Evolutionary conservation across 2,113 vertebrate species (phyloP).

Genomic region (Gavialis gangeticus): DNA sequence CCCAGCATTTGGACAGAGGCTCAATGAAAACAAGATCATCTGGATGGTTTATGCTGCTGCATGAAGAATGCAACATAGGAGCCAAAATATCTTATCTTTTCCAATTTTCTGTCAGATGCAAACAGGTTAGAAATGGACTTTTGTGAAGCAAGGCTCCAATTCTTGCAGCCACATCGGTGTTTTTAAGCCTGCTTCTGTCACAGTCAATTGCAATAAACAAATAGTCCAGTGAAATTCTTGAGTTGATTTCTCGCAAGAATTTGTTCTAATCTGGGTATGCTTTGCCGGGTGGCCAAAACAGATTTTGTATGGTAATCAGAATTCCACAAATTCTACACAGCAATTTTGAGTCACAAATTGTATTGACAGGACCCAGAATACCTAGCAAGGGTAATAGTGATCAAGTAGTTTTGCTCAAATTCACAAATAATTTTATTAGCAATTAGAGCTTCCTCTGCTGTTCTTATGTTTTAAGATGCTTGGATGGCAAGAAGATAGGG

Average conservation of each 20-base stretch:
- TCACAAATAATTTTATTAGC: not conserved
- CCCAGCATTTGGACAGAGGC: not conserved
- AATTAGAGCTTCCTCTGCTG: not conserved
- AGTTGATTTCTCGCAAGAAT: not conserved
- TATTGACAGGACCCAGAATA: not conserved
- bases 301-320: not conserved
- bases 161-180: not conserved
- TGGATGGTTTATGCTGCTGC: not conserved
- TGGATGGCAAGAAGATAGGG: not conserved
- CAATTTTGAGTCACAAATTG: not conserved
- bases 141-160: not conserved
- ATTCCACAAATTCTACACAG: accelerated
- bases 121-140: not conserved
- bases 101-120: not conserved
- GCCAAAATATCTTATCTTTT: not conserved
- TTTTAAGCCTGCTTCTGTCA: not conserved
- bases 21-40: not conserved
- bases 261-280: not conserved
- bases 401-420: accelerated
- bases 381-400: not conserved
- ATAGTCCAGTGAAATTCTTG: not conserved
- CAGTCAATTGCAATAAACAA: not conserved
- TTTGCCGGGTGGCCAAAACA: not conserved
- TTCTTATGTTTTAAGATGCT: not conserved
- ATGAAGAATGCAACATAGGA: not conserved